Percentiles rank a stretch among this genome's conserved stretches.
Conservation (phyloP, 2,888 invertebrate species). For the Diarsia mendica region DNA sequence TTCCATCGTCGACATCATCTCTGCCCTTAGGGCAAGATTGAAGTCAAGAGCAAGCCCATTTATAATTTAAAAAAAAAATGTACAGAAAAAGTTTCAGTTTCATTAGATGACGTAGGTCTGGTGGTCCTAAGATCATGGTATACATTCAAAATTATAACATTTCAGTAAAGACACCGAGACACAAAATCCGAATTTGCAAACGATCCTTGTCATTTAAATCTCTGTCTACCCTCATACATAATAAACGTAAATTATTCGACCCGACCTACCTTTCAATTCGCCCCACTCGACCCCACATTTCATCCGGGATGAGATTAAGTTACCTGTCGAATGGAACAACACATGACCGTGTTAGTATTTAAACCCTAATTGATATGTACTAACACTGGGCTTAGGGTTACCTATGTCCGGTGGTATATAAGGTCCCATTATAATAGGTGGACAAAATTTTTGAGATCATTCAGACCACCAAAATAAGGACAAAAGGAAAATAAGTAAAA, state of each 20-base stretch:
- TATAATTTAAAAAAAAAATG: too few relatives aligned
- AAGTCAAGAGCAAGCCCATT: too few relatives aligned
- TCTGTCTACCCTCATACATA: constrained; percentile 27
- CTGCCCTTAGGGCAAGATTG: too few relatives aligned
- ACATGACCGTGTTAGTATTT: constrained; percentile 39
- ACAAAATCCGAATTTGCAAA: neutral
- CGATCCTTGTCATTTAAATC: constrained; percentile 49
- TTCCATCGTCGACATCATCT: too few relatives aligned
- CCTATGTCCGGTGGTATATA: neutral
- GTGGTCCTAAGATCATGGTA: too few relatives aligned
- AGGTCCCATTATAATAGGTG: too few relatives aligned
- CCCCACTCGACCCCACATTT: constrained; percentile 25
- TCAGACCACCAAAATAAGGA: too few relatives aligned
- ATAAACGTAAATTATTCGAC: constrained; percentile 46
- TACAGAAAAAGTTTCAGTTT: too few relatives aligned
- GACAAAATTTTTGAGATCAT: too few relatives aligned
- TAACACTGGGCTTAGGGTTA: constrained; percentile 28
- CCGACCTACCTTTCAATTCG: constrained; percentile 47
- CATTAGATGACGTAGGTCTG: too few relatives aligned
- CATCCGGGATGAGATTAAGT: constrained; percentile 53
- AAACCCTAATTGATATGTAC: constrained; percentile 55
- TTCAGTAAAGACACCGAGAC: neutral
- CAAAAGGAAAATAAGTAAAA: too few relatives aligned
- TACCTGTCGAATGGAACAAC: constrained; percentile 54
- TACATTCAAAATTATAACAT: neutral